A percentile compares a stretch with the other conserved stretches of the same genome.
These are phyloP conservation scores for Nasonia longicornis DNA, from an alignment of 1,140 invertebrate species.

Conservation along the genomic window DNA sequence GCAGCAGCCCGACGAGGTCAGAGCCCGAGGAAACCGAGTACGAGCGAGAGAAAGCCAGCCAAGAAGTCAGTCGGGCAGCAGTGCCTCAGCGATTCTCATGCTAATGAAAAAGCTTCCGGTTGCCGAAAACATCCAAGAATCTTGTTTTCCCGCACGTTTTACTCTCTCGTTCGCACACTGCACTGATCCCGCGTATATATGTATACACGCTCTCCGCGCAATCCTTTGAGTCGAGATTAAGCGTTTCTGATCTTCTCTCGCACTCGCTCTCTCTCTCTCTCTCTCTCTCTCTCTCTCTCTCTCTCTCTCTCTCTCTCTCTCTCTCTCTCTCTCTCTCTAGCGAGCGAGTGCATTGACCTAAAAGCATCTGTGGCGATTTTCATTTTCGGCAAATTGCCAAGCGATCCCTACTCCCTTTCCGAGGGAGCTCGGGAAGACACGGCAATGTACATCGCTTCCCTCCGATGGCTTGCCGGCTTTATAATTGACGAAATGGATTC, in stretches of 20 bases:
- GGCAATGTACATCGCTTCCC: neutral
- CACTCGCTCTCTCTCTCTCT: neutral
- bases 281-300: too few relatives aligned
- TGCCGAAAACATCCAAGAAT: neutral
- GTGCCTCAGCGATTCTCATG: neutral
- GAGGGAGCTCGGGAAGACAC: neutral
- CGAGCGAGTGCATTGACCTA: slow-evolving; percentile 19
- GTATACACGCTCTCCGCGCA: neutral
- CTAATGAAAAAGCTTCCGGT: neutral
- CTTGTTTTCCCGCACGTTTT: neutral
- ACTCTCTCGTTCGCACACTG: too few relatives aligned
- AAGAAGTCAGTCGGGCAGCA: neutral
- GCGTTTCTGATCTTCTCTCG: slow-evolving; percentile 2
- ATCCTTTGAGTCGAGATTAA: neutral
- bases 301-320: neutral
- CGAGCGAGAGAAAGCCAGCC: too few relatives aligned
- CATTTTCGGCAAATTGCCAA: slow-evolving; percentile 19
- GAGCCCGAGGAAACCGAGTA: neutral
- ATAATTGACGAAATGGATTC: slow-evolving; percentile 28
- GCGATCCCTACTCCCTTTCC: neutral
- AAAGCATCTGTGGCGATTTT: slow-evolving; percentile 9
- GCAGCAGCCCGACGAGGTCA: neutral
- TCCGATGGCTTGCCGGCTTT: neutral
- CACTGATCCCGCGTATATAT: neutral
- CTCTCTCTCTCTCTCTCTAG: too few relatives aligned